Base-by-base conservation (phyloP, 2,113 vertebrate species). In the Butorides virescens region DNA sequence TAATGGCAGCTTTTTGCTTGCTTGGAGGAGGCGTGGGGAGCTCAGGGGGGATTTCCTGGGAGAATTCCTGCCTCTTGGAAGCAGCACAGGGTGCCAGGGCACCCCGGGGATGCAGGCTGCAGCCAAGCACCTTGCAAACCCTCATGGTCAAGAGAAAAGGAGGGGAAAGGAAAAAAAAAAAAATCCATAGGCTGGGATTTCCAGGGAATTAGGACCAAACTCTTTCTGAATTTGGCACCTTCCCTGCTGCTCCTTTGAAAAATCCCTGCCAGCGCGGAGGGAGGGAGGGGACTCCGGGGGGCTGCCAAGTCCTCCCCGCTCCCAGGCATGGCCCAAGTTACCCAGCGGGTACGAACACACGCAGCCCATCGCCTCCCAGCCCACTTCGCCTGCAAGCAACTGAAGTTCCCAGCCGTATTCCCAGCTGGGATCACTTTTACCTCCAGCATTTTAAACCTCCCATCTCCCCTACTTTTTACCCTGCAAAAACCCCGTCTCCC, bases 191-290 rank as follows among this genome's bases (percentile, higher is more conserved):
- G 29, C 26, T 66, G 73, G 58, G 58, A 91, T 90, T 82, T 90
- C 80, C 89, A 91, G 53, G 86, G 84, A 94, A 92, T 79, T 89
- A 42, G 68, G 62, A 94, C 37, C 73, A 84, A 92, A 87, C 83
- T 90, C 88, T 17, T 55, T 37, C 47, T 55, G 86, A 85, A 72
- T 91, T 93, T 87, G 88, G 94, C 83, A 94, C 63, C 42, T 90
- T 89, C 76, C n/a, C 47, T 20, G 50, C 44, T 59, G 58, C 30
- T 84, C 56, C 76, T 94, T 30, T 63, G 83, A 67, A 86, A 93
- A 74, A 68, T 44, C 61, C 68, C 83, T 68, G 86, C 76, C 88
- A 74, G 68, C 2, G 5, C 0, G 44, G 34, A 89, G 37, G 49
- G 5, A n/a, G 49, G 37, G 65, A 85, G 23, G 44, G 56, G 63